These are phyloP conservation scores for Apodemia duryi DNA, from an alignment of 2,888 invertebrate species.

Conservation along the genomic window DNA sequence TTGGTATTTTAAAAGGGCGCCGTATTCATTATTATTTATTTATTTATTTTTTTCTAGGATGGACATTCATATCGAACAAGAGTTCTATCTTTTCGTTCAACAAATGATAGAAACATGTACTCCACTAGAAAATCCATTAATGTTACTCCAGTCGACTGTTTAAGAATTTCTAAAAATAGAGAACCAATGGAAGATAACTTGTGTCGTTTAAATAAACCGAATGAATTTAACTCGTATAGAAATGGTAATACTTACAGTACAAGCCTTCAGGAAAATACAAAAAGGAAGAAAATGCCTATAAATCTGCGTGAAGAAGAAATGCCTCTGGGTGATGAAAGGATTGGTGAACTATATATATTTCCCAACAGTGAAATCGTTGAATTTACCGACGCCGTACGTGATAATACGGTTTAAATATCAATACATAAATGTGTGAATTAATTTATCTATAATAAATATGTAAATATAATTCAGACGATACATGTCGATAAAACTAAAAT, in stretches of 20 bases:
- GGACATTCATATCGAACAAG: constrained; percentile 68
- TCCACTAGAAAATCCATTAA: constrained; percentile 60
- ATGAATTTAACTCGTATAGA: constrained; percentile 43
- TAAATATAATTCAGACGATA: neutral
- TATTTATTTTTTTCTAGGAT: constrained; percentile 50
- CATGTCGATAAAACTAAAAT: neutral
- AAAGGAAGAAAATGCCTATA: constrained; percentile 30
- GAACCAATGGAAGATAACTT: constrained; percentile 46
- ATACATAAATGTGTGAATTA: constrained; percentile 3
- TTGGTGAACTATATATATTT: constrained; percentile 69
- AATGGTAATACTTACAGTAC: constrained; percentile 34
- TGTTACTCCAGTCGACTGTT: constrained; percentile 46
- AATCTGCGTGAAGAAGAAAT: constrained; percentile 42
- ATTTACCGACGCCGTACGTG: constrained; percentile 64
- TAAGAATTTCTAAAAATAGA: constrained; percentile 47
- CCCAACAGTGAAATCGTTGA: constrained; percentile 70
- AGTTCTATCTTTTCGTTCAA: constrained; percentile 64
- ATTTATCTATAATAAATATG: constrained; percentile 1
- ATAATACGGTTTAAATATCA: constrained; percentile 63
- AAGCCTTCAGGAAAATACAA: constrained; percentile 21
- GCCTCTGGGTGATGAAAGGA: constrained; percentile 60
- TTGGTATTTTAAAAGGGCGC: too few relatives aligned
- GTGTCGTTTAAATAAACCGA: constrained; percentile 44
- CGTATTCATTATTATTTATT: neutral
- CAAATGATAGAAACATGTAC: constrained; percentile 60